Evolutionary conservation across 53 echinoderm and acorn worm species (phyloP).

Genomic region (Arbacia lixula): DNA sequence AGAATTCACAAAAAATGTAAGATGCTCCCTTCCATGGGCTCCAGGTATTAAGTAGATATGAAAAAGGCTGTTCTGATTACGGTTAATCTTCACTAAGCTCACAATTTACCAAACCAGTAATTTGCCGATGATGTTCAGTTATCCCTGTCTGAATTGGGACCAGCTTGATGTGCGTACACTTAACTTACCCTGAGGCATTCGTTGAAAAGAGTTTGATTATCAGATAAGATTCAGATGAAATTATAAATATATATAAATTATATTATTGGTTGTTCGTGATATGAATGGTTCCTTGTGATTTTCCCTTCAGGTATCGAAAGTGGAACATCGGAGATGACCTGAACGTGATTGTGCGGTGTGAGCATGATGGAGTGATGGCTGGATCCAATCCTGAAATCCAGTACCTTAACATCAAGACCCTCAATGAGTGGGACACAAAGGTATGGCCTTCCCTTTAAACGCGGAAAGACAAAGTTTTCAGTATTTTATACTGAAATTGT

Average conservation of each 20-base stretch:
- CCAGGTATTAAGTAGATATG: no score
- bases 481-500: no score
- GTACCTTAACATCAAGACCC: conserved; percentile 94
- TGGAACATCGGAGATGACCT: conserved; percentile 87
- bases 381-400: conserved; percentile 88
- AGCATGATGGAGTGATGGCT: conserved; percentile 88
- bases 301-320: conserved; percentile 85
- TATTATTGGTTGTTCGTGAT: background rate
- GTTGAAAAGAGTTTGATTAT: background rate
- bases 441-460: no score
- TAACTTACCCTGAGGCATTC: conserved; percentile 6
- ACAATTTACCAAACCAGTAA: background rate
- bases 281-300: background rate
- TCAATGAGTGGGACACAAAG: conserved; percentile 98
- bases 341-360: conserved; percentile 89
- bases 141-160: conserved; percentile 38
- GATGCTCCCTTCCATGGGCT: no score
- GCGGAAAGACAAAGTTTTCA: no score
- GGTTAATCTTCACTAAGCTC: no score
- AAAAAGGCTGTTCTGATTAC: no score
- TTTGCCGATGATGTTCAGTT: conserved; percentile 28
- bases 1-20: no score
- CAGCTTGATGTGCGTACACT: background rate
- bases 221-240: background rate
- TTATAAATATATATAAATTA: background rate